These are phyloP conservation scores for Centrocercus urophasianus DNA, from an alignment of 2,113 vertebrate species.

Conservation along the genomic window DNA sequence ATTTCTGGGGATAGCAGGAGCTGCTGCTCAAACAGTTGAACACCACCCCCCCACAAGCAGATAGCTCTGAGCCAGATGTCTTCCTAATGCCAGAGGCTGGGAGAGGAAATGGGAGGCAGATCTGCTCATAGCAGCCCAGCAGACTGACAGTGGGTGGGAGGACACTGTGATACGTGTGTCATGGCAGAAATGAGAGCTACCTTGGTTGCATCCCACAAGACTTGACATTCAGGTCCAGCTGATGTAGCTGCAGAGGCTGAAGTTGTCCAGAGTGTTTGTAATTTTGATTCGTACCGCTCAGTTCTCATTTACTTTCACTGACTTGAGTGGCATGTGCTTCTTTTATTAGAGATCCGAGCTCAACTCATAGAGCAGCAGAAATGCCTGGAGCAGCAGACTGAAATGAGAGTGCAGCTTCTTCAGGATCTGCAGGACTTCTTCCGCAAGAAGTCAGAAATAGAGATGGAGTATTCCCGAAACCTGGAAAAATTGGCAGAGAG, in stretches of 20 bases:
- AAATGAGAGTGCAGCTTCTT: slow-evolving; percentile 96
- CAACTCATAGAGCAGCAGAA: slow-evolving; percentile 97
- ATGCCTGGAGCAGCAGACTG: slow-evolving; percentile 97
- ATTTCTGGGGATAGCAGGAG: neutral
- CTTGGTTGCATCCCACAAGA: neutral
- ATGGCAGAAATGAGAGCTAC: neutral
- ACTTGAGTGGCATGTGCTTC: neutral
- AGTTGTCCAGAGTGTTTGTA: neutral
- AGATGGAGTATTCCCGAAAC: slow-evolving; percentile 97
- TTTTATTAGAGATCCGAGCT: slow-evolving; percentile 91
- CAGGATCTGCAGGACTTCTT: slow-evolving; percentile 99
- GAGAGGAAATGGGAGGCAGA: neutral
- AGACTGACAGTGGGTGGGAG: neutral
- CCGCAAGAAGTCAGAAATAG: slow-evolving; percentile 97
- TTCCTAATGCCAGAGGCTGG: neutral
- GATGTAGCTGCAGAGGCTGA: neutral
- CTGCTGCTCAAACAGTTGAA: neutral
- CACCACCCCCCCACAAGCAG: neutral
- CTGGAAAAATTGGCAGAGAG: slow-evolving; percentile 96
- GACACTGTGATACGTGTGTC: fast-evolving
- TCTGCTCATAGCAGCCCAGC: neutral
- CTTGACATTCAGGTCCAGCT: neutral
- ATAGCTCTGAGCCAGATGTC: neutral
- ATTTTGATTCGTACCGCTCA: neutral
- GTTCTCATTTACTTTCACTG: slow-evolving; percentile 17